Base-by-base conservation (phyloP, 2,113 vertebrate species). In the Neotoma lepida region DNA sequence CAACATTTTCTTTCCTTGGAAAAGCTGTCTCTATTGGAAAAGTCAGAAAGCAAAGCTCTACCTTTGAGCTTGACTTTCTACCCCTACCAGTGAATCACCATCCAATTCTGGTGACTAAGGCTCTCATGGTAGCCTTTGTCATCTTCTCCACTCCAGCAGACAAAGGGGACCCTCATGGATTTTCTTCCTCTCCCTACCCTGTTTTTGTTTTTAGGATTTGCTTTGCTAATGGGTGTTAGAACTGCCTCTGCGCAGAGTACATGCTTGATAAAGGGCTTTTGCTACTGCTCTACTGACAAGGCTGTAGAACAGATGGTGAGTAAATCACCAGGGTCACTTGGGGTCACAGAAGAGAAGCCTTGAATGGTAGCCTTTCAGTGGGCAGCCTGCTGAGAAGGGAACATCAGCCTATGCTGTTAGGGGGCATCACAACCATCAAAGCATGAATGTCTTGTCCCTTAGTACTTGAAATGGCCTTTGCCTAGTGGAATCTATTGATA, bases 1-100 rank as follows among this genome's bases (percentile, higher is more conserved):
- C 96, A 97, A 85, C 71, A 93, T 89, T 92, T 90, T 94, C 66
- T 95, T 97, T 81, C 51, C 88, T 94, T 93, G 76, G 63, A 95
- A 97, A 95, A 91, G 89, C 63, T 74, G 77, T 64, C 91, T 84
- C 17, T 94, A 9, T 94, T 86, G 96, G 93, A 93, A 96, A 95
- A 97, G 93, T 46, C 88, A 77, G 82, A 51, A 95, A 96, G 93
- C 44, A 78, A 94, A 90, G 24, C 80, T 70, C 14, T 44, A 6
- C n/a, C 61, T 6, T 96, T 89, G 54, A 24, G 46, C 39, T 92
- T 86, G 35, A 49, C 64, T 90, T 92, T 91, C 95, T 82, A 92
- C n/a, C 41, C 39, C 24, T 51, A 33, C 28, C 51, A 90, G 22
- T 73, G 92, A 96, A 90, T 86, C 28, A 63, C 44, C 49, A 54